phyloP scores from a whole-genome alignment of 1,140 invertebrate genomes.

The Trichogramma pretiosum region DNA sequence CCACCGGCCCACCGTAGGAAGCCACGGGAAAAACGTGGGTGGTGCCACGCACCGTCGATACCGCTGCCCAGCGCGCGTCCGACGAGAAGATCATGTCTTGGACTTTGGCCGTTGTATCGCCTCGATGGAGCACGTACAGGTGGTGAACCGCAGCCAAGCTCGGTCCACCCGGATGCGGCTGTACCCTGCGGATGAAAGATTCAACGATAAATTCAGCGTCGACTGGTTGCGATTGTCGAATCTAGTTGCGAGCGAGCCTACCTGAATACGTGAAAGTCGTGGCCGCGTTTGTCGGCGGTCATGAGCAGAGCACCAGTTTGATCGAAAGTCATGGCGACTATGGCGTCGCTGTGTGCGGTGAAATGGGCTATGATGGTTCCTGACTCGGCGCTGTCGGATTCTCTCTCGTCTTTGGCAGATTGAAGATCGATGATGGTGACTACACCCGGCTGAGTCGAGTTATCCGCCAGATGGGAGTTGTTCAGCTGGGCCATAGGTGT shows the following conservation, averaged over 20 bases:
- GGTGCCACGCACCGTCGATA: constrained; percentile 90
- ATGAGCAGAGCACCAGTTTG: constrained; percentile 83
- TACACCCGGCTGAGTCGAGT: constrained; percentile 60
- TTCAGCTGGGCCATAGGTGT: constrained; percentile 53
- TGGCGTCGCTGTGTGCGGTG: constrained; percentile 82
- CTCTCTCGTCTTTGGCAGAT: constrained; percentile 50
- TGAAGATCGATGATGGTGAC: constrained; percentile 81
- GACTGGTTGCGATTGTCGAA: too few relatives aligned
- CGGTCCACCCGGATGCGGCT: constrained; percentile 84
- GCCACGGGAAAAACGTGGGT: constrained; percentile 96
- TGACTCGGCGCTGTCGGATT: constrained; percentile 42
- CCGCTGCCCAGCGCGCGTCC: constrained; percentile 91
- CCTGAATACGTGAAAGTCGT: constrained; percentile 90
- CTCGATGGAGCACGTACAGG: constrained; percentile 87
- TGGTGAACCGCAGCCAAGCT: constrained; percentile 88
- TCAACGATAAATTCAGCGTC: not conserved
- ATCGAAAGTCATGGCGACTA: constrained; percentile 87
- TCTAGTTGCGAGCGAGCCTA: not conserved
- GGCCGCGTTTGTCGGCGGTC: constrained; percentile 87
- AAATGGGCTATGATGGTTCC: constrained; percentile 87
- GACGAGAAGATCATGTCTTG: constrained; percentile 79
- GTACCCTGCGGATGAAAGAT: constrained; percentile 50
- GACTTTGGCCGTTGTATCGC: constrained; percentile 74
- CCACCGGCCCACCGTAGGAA: constrained; percentile 89
- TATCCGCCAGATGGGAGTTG: constrained; percentile 16